Percentiles rank a stretch among this genome's conserved stretches.
Conservation (phyloP, 2,113 vertebrate genomes). For the Dissostichus mawsoni region DNA sequence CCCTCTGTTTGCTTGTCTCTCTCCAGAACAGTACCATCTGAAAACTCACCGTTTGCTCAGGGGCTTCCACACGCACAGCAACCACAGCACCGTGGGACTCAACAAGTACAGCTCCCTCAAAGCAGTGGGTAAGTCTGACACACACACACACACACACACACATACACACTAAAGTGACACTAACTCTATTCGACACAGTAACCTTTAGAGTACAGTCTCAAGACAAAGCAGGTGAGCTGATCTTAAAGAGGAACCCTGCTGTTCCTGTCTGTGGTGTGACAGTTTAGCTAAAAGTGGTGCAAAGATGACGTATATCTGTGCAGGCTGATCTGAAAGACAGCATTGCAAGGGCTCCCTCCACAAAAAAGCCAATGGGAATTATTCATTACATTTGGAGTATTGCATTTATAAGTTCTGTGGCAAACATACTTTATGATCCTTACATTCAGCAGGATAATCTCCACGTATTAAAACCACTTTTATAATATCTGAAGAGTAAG, state of each 20-base stretch:
- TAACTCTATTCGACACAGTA: conserved; percentile 52
- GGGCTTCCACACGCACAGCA: conserved; percentile 80
- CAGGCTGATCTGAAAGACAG: too few species aligned
- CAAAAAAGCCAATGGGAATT: too few species aligned
- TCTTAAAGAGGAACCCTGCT: conserved; percentile 44
- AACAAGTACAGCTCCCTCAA: conserved; percentile 85
- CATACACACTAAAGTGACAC: conserved; percentile 10
- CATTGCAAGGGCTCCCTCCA: too few species aligned
- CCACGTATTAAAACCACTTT: too few species aligned
- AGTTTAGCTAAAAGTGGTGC: not conserved
- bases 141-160: too few species aligned
- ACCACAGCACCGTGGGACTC: conserved; percentile 76
- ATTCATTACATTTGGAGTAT: too few species aligned
- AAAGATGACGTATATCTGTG: too few species aligned
- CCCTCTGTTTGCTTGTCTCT: conserved; percentile 24
- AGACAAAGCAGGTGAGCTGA: conserved; percentile 21
- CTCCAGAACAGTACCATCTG: conserved; percentile 84
- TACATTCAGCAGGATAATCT: too few species aligned
- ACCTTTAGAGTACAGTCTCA: conserved; percentile 63
- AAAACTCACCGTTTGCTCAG: conserved; percentile 77
- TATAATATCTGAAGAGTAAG: too few species aligned
- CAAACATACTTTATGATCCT: too few species aligned
- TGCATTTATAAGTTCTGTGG: too few species aligned
- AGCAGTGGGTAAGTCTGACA: conserved; percentile 81
- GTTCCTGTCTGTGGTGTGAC: conserved; percentile 4